These are phyloP conservation scores for Lepidothrix coronata DNA, from an alignment of 2,113 vertebrate species.

Conservation along the genomic window DNA sequence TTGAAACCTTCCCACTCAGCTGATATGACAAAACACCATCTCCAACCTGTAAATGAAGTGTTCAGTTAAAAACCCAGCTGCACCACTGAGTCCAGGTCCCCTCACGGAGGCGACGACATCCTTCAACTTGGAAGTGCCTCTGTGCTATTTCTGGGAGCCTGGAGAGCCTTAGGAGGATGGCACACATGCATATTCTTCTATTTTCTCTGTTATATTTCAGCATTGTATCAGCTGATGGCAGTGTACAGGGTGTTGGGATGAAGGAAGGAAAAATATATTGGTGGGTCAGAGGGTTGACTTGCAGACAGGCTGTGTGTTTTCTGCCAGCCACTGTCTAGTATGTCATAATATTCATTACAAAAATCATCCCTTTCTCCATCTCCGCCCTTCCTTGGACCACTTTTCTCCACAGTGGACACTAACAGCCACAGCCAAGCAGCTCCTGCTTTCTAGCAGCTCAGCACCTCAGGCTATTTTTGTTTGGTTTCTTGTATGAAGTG, in stretches of 20 bases:
- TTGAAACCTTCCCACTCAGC: not conserved
- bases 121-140: not conserved
- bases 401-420: not conserved
- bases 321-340: not conserved
- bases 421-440: not conserved
- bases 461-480: not conserved
- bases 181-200: not conserved
- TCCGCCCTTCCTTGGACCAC: not conserved
- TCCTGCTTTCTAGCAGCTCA: not conserved
- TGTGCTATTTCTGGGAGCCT: not conserved
- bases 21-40: not conserved
- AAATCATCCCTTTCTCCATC: not conserved
- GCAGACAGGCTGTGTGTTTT: not conserved
- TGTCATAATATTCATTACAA: not conserved
- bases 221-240: not conserved
- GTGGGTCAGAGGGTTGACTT: not conserved
- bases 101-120: not conserved
- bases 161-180: not conserved
- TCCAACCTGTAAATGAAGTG: not conserved
- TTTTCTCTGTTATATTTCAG: not conserved
- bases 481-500: not conserved
- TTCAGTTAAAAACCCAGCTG: not conserved
- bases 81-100: not conserved
- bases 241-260: not conserved
- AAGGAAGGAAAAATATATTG: not conserved